Evolutionary conservation across 2,888 invertebrate genomes (phyloP), one percentile per base, ranked within the genome.

Genomic region (Yponomeuta evonymella): DNA sequence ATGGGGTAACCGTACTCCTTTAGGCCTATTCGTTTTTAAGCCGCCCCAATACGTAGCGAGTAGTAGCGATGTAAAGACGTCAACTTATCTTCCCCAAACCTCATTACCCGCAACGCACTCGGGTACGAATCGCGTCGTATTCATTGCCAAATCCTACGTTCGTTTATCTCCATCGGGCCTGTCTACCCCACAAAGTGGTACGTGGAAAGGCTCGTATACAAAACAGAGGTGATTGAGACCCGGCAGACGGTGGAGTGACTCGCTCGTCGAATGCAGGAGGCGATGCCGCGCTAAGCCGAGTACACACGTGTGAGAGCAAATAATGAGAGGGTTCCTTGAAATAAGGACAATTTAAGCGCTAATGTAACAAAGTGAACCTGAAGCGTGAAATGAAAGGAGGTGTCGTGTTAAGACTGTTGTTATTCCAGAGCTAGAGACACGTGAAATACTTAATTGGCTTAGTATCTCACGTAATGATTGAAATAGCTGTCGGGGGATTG

Each of bases 151-250:
- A 70, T 70, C 70, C 63, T 9, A 70, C 70, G 70, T 70, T 62
- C 70, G 70, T 70, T 70, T 70, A 70, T 70, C 63, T 70, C 70
- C 70, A 70, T 70, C 63, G 63, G 36, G 70, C 23, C 15, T 63
- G 63, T 70, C 63, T 70, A 63, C 15, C 43, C 70, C 63, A 70
- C 70, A 70, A 70, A 70, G 70, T 70, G 70, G 70, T 70, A 62
- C 70, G 62, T 33, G 36, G 62, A 62, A 70, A 70, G 63, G 70
- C 70, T 70, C 70, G 70, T 70, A 70, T 15, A 70, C 70, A 70
- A 63, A 70, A 70, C 70, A 70, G 70, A 43, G 62, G 63, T 70
- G 70, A 70, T 70, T 70, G 70, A 70, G 70, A 10, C 51, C 62
- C 36, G 43, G 63, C 62, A 70, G 70, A 63, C 70, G 63, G 36